phyloP scores from a whole-genome alignment of 2,888 invertebrate species.

The Hypselothyrea guttata region DNA sequence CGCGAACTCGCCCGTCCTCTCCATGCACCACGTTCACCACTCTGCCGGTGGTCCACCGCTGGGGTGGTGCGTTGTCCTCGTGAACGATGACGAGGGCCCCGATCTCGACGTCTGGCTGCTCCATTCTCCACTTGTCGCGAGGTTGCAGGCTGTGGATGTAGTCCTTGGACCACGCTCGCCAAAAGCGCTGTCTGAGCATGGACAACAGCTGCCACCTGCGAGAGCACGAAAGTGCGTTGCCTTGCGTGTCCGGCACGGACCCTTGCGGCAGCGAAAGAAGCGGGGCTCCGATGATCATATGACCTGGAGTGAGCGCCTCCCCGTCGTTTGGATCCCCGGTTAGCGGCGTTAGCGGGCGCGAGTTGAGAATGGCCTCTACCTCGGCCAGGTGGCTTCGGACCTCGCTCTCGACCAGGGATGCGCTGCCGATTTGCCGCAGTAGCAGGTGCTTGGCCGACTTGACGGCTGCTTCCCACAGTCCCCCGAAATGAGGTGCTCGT shows the following conservation, averaged over 20 bases:
- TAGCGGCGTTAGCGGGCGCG: not conserved
- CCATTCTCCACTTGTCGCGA: not conserved
- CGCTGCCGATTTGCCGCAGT: no score
- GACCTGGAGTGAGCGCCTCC: constrained; percentile 1
- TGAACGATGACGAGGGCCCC: not conserved
- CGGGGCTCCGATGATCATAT: not conserved
- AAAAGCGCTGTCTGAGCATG: constrained; percentile 9
- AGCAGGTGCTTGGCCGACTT: not conserved
- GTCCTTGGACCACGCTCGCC: constrained; percentile 12
- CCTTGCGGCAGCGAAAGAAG: constrained; percentile 5
- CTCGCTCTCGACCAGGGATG: not conserved
- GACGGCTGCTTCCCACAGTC: not conserved
- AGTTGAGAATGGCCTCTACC: no score
- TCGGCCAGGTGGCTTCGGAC: not conserved
- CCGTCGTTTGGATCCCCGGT: not conserved
- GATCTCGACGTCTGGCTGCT: not conserved
- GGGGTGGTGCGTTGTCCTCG: no score
- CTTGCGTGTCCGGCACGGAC: no score
- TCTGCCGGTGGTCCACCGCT: not conserved
- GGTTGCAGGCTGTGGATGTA: not conserved
- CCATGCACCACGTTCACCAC: not conserved
- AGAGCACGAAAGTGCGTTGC: no score
- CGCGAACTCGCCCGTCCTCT: not conserved
- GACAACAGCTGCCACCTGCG: constrained; percentile 14
- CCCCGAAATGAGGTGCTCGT: not conserved